phyloP scores from a whole-genome alignment of 2,888 invertebrate species.

The Chloroclysta siterata region DNA sequence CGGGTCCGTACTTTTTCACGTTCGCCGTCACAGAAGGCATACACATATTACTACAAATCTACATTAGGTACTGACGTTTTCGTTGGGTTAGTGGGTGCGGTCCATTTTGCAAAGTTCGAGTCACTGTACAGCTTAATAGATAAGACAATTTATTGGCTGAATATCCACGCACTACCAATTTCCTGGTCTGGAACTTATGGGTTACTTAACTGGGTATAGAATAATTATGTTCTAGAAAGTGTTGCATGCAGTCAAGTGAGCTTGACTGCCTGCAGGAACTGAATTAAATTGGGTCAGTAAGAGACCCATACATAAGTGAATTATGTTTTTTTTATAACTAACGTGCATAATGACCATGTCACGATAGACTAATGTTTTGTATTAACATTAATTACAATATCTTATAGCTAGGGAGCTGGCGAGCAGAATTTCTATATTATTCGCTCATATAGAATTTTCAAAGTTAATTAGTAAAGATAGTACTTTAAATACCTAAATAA shows the following conservation, averaged over 20 bases:
- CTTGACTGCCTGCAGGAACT: conserved; percentile 3
- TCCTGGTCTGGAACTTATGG: conserved; percentile 30
- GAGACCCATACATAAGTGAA: not conserved
- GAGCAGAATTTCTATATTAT: no score
- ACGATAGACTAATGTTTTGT: no score
- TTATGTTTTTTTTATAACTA: not conserved
- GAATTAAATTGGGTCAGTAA: not conserved
- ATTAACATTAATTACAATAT: no score
- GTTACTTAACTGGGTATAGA: conserved; percentile 23
- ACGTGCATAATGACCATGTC: not conserved
- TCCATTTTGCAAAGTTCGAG: conserved; percentile 53
- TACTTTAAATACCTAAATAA: no score
- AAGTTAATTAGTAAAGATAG: no score
- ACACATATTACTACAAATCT: conserved; percentile 40
- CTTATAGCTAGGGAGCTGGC: no score
- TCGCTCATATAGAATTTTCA: no score
- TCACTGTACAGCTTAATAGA: conserved; percentile 38
- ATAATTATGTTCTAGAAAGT: conserved; percentile 23
- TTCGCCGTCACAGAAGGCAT: conserved; percentile 64
- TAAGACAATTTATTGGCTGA: conserved; percentile 36
- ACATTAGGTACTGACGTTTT: conserved; percentile 17
- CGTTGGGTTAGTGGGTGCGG: conserved; percentile 68
- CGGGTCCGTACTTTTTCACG: conserved; percentile 81
- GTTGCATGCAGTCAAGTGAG: not conserved
- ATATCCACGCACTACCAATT: conserved; percentile 36